These are phyloP conservation scores for Hipparchia sbordonii DNA, from an alignment of 2,888 invertebrate genomes.

Conservation along the genomic window DNA sequence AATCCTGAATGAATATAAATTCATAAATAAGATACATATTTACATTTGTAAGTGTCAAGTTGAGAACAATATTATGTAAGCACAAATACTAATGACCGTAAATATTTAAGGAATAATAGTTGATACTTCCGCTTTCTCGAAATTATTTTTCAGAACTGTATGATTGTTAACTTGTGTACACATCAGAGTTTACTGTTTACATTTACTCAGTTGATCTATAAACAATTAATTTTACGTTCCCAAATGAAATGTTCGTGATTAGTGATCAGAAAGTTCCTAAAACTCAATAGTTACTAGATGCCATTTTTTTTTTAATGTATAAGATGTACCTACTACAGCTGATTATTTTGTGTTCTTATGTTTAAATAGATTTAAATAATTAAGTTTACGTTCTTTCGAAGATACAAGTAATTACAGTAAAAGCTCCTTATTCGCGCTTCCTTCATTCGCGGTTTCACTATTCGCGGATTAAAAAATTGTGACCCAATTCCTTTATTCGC, in stretches of 20 bases:
- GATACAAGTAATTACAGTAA: not conserved
- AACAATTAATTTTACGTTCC: constrained; percentile 21
- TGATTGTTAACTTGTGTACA: not conserved
- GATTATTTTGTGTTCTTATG: constrained; percentile 58
- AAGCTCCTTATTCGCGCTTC: no score
- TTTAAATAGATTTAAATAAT: constrained; percentile 46
- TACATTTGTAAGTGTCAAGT: no score
- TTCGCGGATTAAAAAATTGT: no score
- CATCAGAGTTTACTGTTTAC: not conserved
- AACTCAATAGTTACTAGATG: constrained; percentile 70
- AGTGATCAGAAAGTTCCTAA: constrained; percentile 74
- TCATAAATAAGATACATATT: no score
- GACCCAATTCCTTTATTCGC: no score
- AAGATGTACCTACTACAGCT: constrained; percentile 53
- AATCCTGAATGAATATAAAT: not conserved
- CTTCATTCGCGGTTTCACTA: no score
- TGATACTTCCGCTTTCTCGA: no score
- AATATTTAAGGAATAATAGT: no score
- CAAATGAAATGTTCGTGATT: constrained; percentile 47
- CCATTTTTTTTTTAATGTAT: constrained; percentile 59
- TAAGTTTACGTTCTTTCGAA: constrained; percentile 35
- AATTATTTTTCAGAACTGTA: constrained; percentile 13
- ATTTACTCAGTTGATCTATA: constrained; percentile 21
- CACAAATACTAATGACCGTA: no score
- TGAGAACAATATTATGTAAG: no score